Evolutionary conservation across 2,797 vertebrate species (phyloP).

Genomic region (Fratercula arctica): DNA sequence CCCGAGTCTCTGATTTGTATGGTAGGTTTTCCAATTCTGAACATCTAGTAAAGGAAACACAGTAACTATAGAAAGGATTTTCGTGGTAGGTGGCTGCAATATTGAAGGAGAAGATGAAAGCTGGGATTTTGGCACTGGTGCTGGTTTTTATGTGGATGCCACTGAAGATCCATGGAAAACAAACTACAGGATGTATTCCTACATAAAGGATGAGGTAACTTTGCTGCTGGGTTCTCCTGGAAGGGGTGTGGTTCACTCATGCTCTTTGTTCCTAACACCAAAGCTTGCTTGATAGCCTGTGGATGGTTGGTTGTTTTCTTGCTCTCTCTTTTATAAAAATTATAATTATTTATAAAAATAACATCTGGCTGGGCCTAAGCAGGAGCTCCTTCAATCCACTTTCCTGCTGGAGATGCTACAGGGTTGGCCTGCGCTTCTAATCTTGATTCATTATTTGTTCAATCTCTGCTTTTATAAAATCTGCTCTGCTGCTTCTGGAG

Average conservation of each 20-base stretch:
- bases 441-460: neutral
- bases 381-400: neutral
- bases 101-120: conserved; percentile 94
- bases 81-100: conserved; percentile 85
- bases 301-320: neutral
- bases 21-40: neutral
- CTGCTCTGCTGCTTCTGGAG: neutral
- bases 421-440: neutral
- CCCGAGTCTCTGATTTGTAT: accelerated
- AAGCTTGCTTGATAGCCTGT: neutral
- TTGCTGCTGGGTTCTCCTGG: neutral
- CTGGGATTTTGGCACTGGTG: conserved; percentile 97
- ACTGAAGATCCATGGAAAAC: conserved; percentile 93
- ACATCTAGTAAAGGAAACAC: neutral
- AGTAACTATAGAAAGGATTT: neutral
- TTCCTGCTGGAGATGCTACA: neutral
- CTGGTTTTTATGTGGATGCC: conserved; percentile 93
- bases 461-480: neutral
- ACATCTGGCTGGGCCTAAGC: neutral
- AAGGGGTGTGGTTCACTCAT: neutral
- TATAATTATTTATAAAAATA: neutral
- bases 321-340: neutral
- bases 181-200: conserved; percentile 97
- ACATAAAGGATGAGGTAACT: conserved; percentile 90
- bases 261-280: neutral